phyloP scores from a whole-genome alignment of 2,113 vertebrate species.

The human (Homo sapiens) region DNA sequence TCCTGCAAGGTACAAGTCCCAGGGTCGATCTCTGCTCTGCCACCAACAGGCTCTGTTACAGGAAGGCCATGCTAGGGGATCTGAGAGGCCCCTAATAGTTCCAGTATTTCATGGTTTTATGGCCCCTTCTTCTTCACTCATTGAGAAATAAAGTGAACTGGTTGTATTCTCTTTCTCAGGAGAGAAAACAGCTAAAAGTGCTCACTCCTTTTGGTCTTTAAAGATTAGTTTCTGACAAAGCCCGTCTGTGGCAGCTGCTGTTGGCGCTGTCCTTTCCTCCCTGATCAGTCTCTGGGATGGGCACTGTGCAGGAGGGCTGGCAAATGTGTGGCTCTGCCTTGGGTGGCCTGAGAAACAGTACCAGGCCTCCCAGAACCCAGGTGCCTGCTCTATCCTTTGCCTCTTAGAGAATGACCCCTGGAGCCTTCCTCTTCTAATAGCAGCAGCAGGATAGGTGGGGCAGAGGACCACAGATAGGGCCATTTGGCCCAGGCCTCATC shows the following conservation, averaged over 20 bases:
- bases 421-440: not conserved
- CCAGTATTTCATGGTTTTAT: not conserved
- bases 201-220: not conserved
- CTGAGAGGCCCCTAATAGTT: not conserved
- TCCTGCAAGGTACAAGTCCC: not conserved
- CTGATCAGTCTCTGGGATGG: not conserved
- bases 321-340: rapidly evolving
- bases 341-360: not conserved
- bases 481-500: not conserved
- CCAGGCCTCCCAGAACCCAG: not conserved
- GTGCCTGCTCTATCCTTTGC: not conserved
- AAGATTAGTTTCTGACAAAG: not conserved
- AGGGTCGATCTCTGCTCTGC: not conserved
- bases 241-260: not conserved
- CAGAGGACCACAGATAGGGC: not conserved
- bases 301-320: not conserved
- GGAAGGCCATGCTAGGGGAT: not conserved
- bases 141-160: not conserved
- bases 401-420: not conserved
- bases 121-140: not conserved
- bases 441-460: not conserved
- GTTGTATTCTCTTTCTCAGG: not conserved
- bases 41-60: not conserved
- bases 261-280: not conserved
- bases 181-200: not conserved